Evolutionary conservation across 2,888 invertebrate genomes (phyloP).

Genomic region (Polylopha cassiicola): DNA sequence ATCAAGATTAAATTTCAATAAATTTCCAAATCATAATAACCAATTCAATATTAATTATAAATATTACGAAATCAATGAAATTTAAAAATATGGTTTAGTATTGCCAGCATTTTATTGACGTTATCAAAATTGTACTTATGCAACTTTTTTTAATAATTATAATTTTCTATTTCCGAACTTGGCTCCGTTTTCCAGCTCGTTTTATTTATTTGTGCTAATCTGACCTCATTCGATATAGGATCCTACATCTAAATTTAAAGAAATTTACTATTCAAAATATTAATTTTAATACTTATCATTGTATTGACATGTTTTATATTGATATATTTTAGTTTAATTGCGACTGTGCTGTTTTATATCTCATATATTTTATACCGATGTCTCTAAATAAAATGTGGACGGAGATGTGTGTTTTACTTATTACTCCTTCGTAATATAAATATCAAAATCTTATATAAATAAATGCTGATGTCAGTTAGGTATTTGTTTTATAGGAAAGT

Average conservation of each 20-base stretch:
- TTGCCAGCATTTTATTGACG: slow-evolving; percentile 1
- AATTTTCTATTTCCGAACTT: too few species aligned
- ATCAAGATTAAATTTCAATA: too few species aligned
- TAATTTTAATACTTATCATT: slow-evolving; percentile 30
- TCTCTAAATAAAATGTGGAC: slow-evolving; percentile 75
- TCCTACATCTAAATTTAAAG: slow-evolving; percentile 27
- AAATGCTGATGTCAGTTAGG: too few species aligned
- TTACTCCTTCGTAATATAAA: background rate
- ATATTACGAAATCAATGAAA: too few species aligned
- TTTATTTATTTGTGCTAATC: slow-evolving; percentile 18
- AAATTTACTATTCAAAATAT: slow-evolving; percentile 32
- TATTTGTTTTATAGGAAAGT: too few species aligned
- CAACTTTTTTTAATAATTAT: too few species aligned
- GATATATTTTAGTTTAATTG: slow-evolving; percentile 69
- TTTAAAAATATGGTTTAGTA: too few species aligned
- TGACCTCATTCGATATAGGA: slow-evolving; percentile 26
- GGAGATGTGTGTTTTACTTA: slow-evolving; percentile 33
- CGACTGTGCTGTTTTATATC: slow-evolving; percentile 75
- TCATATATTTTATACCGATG: slow-evolving; percentile 77
- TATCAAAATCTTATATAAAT: too few species aligned
- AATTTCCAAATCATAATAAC: too few species aligned
- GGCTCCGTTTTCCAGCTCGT: too few species aligned
- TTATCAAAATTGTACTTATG: too few species aligned
- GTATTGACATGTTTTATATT: slow-evolving; percentile 55
- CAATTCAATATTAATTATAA: too few species aligned